These are phyloP conservation scores for Nyctibius bracteatus DNA, from an alignment of 2,113 vertebrate species.

Conservation along the genomic window DNA sequence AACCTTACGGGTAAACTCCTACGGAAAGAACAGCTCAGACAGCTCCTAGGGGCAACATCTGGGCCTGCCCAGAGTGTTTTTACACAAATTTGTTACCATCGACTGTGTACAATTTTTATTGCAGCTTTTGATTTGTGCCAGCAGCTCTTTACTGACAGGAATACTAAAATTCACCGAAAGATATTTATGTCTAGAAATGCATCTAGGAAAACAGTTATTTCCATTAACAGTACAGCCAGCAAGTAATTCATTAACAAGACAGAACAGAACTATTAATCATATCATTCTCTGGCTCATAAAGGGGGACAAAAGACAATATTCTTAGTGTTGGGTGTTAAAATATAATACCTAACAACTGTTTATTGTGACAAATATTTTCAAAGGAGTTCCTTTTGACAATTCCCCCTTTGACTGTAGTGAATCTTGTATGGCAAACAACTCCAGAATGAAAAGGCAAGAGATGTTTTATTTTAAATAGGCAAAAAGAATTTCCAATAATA, in stretches of 20 bases:
- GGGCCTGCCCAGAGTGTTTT: constrained; percentile 19
- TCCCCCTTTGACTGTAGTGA: not conserved
- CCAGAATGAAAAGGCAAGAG: not conserved
- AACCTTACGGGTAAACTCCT: not conserved
- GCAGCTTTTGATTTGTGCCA: constrained; percentile 45
- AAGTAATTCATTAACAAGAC: constrained; percentile 13
- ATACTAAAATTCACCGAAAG: constrained; percentile 11
- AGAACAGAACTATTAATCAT: not conserved
- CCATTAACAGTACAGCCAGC: not conserved
- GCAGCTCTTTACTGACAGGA: constrained; percentile 31
- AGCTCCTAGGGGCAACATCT: constrained; percentile 26
- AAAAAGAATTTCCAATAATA: not conserved
- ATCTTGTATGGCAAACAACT: not conserved
- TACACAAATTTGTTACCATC: constrained; percentile 29
- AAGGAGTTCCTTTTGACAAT: not conserved
- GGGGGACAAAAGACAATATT: not conserved
- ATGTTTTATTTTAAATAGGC: not conserved
- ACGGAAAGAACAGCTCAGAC: constrained; percentile 51
- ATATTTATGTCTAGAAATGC: constrained; percentile 7
- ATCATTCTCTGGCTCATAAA: not conserved
- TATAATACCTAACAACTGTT: not conserved
- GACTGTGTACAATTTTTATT: constrained; percentile 22
- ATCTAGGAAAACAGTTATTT: constrained; percentile 25
- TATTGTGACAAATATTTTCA: not conserved
- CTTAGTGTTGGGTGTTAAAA: not conserved